A percentile compares a stretch with the other conserved stretches of the same genome.
Evolutionary conservation across 2,113 vertebrate genomes (phyloP).

Genomic region (Uropsilus gracilis): DNA sequence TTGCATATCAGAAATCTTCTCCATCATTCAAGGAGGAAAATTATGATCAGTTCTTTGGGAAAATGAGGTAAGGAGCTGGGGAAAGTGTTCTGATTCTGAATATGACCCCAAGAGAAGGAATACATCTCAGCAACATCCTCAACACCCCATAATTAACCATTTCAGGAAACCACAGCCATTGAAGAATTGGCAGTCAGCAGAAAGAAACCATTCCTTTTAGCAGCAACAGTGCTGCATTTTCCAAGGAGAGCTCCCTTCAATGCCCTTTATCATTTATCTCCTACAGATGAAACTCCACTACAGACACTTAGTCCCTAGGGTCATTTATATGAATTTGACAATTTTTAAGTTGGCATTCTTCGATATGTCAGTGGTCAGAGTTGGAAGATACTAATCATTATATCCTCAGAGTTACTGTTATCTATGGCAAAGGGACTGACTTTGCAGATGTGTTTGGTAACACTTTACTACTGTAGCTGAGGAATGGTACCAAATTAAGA

Average conservation of each 20-base stretch:
- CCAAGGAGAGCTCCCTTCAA: not conserved
- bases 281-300: not conserved
- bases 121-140: not conserved
- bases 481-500: not conserved
- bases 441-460: constrained; percentile 5
- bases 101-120: not conserved
- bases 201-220: not conserved
- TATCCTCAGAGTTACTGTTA: not conserved
- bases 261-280: not conserved
- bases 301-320: not conserved
- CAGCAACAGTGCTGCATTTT: not conserved
- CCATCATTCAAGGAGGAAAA: not conserved
- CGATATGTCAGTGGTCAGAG: too few species aligned
- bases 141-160: not conserved
- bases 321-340: not conserved
- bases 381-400: too few species aligned
- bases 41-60: not conserved
- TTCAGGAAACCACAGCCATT: not conserved
- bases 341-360: not conserved
- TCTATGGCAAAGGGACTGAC: not conserved
- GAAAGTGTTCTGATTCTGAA: not conserved
- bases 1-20: not conserved
- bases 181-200: not conserved
- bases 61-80: not conserved
- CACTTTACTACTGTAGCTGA: not conserved